Evolutionary conservation across 2,888 invertebrate species (phyloP), one percentile per base, ranked within the genome.

Genomic region (Peribatodes rhomboidaria): DNA sequence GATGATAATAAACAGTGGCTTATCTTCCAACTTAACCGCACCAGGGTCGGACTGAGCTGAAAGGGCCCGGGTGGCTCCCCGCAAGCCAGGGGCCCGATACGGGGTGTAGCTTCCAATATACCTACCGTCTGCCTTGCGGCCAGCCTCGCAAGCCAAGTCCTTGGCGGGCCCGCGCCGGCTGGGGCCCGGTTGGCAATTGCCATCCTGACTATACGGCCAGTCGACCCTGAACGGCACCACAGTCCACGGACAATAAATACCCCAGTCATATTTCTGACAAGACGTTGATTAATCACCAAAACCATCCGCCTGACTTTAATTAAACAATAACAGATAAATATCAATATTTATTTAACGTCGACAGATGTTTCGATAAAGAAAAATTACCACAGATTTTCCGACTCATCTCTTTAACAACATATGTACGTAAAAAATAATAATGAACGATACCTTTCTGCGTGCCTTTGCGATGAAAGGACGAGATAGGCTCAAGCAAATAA

Each of bases 401-500:
- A 62, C 33, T 73, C 69, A 70, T 72, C 71, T 74, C 65, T 68
- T 68, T 66, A 66, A 65, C 69, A 66, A 77, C 78, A 72, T 74
- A 72, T 66, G 65, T 50, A 63, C 58, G 64, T n/a, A n/a, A n/a
- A n/a, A n/a, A n/a, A n/a, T 64, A 68, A 69, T 71, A 74, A 77
- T 71, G 59, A 76, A 68, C 68, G 74, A 73, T 79, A 73, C 75
- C 73, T 73, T 79, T 78, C 70, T 68, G 75, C 68, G 76, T 79
- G 74, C 76, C 79, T 77, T 77, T 74, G 69, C 70, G 79, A 81
- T 83, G 78, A 76, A 78, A 73, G 71, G 74, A 74, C 67, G 74
- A 81, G 82, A 84, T 83, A 78, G 67, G 60, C 70, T 68, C 73
- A 77, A 81, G 79, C 83, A 85, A 88, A 87, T 83, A 82, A 85